Evolutionary conservation across 2,888 invertebrate species (phyloP), one percentile per base, ranked within the genome.

Genomic region (Apotomis capreana): DNA sequence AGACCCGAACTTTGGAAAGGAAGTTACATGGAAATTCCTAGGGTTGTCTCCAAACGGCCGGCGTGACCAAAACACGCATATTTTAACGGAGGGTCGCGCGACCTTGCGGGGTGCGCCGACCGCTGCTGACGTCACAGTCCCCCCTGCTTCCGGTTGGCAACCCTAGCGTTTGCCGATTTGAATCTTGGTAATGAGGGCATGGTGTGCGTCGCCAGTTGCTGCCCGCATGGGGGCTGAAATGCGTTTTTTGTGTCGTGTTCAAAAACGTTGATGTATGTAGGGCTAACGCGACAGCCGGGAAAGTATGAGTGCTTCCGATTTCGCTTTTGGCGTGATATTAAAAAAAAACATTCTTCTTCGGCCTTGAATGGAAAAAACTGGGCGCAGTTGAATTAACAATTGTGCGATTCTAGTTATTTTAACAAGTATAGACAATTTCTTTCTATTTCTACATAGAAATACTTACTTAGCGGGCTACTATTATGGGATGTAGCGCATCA

Each of bases 71-170:
- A 51, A 61, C 57, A 63, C 67, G 57, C 68, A 61, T 61, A 68
- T 57, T 72, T 62, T 13, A 59, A 62, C 69, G 74, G 77, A 77
- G 79, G 79, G 80, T 78, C 77, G 81, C 75, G 76, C 80, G 81
- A 83, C 86, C 85, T 85, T 83, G 61, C 81, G 76, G 71, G 77
- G 85, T 81, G 78, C 86, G 83, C 78, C 86, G 85, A 87, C 86
- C 87, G 82, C 40, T 71, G 55, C 74, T 87, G 85, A 86, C 86
- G 87, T 87, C 85, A 85, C 73, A 0, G 3, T 40, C 44, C 74
- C 78, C 78, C 76, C 70, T 74, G 36, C 70, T 74, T 74, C 79
- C 80, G 82, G 86, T 84, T 84, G 81, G 84, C 78, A 86, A 72
- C 79, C 79, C 72, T 59, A 72, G 36, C 64, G 46, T 60, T 13